Conservation (phyloP, 2,888 invertebrate species). For the Furcula furcula region DNA sequence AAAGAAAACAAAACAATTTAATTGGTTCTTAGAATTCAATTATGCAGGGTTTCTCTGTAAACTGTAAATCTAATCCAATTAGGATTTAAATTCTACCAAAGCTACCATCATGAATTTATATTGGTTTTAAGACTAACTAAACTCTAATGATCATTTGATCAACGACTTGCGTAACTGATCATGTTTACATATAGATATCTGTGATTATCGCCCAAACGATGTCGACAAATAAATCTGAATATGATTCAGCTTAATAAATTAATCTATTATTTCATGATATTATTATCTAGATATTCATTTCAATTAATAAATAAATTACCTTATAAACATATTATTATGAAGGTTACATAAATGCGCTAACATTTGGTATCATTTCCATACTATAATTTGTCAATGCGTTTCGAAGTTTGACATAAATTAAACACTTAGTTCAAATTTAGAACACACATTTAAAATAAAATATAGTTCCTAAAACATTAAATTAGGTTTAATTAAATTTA, state of each 20-base stretch:
- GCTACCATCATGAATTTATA: too few relatives aligned
- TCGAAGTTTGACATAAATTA: conserved; percentile 4
- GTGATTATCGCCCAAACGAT: conserved; percentile 23
- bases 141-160: too few relatives aligned
- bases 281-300: conserved; percentile 20
- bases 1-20: too few relatives aligned
- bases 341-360: conserved; percentile 52
- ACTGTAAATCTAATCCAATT: too few relatives aligned
- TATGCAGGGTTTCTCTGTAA: too few relatives aligned
- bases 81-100: too few relatives aligned
- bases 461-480: too few relatives aligned
- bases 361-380: conserved; percentile 49
- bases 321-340: conserved; percentile 23
- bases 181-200: too few relatives aligned
- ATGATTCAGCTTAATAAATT: conserved; percentile 26
- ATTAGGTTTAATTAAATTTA: not conserved
- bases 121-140: too few relatives aligned
- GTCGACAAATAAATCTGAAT: conserved; percentile 17
- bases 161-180: conserved; percentile 4
- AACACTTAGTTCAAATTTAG: not conserved
- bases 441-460: too few relatives aligned
- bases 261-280: conserved; percentile 24
- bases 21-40: too few relatives aligned
- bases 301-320: conserved; percentile 30
- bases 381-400: conserved; percentile 16